Evolutionary conservation across 1,140 invertebrate species (phyloP), one percentile per base, ranked within the genome.

Genomic region (Lutraria rhynchaena): DNA sequence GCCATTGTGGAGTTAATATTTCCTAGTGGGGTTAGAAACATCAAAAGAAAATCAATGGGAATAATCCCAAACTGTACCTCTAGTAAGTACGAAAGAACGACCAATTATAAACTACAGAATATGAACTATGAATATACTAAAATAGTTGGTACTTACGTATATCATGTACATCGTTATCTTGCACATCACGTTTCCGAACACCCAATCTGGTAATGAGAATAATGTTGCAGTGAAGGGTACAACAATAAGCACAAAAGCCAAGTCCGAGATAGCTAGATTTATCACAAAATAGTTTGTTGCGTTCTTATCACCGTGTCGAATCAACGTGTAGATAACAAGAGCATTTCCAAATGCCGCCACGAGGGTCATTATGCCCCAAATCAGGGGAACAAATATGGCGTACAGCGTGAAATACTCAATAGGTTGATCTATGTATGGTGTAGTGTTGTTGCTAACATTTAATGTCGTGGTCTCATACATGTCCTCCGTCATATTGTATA

Each of bases 201-300:
- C 96, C 98, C 98, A 99, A 17, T 78, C 81, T 0, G 85, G 84
- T 29, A 87, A 80, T 13, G 85, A 87, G 73, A 86, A 92, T 7
- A 95, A 94, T 55, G 88, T 86, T 3, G 86, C 85, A 15, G 89
- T 92, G 49, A 91, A 88, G 0, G 98, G 98, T n/a, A 99, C 97
- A 92, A 98, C 99, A 91, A 99, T 97, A 58, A 98, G 95, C 49
- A 99, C 96, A 91, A 99, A 99, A 7, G 98, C 94, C 11, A 99
- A 93, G 92, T 99, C 98, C 11, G 98, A 97, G 1, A 95, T 85
- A 0, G 96, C 96, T 93, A 97, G 94, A 86, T 96, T 97, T 44
- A 95, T 94, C 82, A 99, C 98, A n/a, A 98, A 94, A 53, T 98
- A 94, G 89, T 98, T 98, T 13, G 97, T 98, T 3, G 97, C 97